Evolutionary conservation across 2,113 vertebrate species (phyloP).

Genomic region (Colinus virginianus): DNA sequence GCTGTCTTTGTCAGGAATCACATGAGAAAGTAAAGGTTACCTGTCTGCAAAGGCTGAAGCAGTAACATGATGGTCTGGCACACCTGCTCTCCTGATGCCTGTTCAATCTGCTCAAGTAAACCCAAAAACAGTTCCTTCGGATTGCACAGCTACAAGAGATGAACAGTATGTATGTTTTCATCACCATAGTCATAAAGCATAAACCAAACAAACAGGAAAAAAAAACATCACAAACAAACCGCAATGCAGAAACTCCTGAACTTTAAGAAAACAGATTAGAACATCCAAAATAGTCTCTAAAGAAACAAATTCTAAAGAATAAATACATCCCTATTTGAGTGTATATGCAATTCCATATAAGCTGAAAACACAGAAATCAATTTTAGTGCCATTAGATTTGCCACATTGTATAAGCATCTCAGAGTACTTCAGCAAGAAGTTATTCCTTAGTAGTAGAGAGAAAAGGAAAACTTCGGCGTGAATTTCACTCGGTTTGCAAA

Average conservation of each 20-base stretch:
- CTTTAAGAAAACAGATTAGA: neutral
- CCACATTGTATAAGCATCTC: neutral
- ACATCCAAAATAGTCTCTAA: neutral
- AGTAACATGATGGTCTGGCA: slow-evolving; percentile 86
- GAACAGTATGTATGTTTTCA: neutral
- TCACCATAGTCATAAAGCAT: neutral
- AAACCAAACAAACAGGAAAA: neutral
- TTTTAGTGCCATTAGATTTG: neutral
- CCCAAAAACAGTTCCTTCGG: slow-evolving; percentile 95
- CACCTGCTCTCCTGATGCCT: slow-evolving; percentile 82
- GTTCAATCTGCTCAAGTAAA: slow-evolving; percentile 94
- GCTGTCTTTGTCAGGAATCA: neutral
- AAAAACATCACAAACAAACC: neutral
- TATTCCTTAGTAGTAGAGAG: neutral
- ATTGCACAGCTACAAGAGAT: slow-evolving; percentile 85
- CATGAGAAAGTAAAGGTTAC: slow-evolving; percentile 73
- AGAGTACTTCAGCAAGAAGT: neutral
- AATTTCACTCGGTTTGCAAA: neutral
- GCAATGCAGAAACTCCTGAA: neutral
- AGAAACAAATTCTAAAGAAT: neutral
- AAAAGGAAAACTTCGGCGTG: neutral
- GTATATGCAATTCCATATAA: neutral
- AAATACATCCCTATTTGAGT: neutral
- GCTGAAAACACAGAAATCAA: neutral
- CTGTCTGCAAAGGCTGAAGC: slow-evolving; percentile 90